Evolutionary conservation across 2,113 vertebrate genomes (phyloP), one percentile per base, ranked within the genome.

Genomic region (Gymnorhina tibicen): DNA sequence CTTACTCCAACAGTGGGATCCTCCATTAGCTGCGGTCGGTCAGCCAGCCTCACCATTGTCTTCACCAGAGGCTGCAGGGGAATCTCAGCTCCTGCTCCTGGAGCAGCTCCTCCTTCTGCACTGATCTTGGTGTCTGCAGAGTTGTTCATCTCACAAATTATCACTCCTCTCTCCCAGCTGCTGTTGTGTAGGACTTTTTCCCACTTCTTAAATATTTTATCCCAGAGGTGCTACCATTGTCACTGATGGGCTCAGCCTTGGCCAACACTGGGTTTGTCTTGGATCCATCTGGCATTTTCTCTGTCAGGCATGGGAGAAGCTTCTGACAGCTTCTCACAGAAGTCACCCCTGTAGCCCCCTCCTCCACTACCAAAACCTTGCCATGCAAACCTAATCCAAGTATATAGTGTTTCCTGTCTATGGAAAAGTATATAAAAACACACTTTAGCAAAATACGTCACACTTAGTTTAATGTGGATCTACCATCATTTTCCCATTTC

Each of bases 261-360:
- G 17, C 6, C n/a, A 47, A 1, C 0, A 0, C 10, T 5, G 5
- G 26, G 22, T 59, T 11, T 21, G 5, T 53, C 20, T n/a, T 42
- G 14, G 32, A 82, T 58, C 24, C 7, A 2, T 13, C 17, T 55
- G 33, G 27, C 7, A 16, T 72, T 55, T 63, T 24, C 6, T 67
- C 24, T 62, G 12, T 67, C 9, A n/a, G 52, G 20, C 15, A n/a
- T 0, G 1, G 24, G 8, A 9, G 9, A 82, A 56, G 23, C 14
- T 73, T 56, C 28, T 39, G 42, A 47, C 5, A 91, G 35, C 11
- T 55, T 72, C 28, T 87, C 7, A 39, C 33, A 41, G 42, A 74
- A 58, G 18, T 30, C 32, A 55, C 4, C 5, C 11, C 12, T 69
- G 2, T 52, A 74, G 16, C 10, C 12, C 17, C 3, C 16, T 11